A percentile compares a stretch with the other conserved stretches of the same genome.
These are phyloP conservation scores for Halesus radiatus DNA, from an alignment of 1,140 invertebrate species.

Conservation along the genomic window DNA sequence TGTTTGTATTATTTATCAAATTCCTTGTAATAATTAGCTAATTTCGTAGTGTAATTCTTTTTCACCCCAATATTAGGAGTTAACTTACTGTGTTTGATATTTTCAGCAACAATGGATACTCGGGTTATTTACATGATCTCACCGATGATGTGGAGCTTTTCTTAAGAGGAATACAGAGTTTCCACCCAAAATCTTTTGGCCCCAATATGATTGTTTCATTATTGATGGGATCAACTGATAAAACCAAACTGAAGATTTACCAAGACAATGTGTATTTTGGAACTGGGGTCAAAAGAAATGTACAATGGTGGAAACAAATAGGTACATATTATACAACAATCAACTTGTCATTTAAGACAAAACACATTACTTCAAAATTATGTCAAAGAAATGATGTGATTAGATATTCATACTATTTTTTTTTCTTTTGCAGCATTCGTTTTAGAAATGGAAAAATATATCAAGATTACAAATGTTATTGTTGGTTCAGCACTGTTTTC, in stretches of 20 bases:
- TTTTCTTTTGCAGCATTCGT: slow-evolving; percentile 43
- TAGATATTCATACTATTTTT: too few species aligned
- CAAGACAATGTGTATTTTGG: slow-evolving; percentile 40
- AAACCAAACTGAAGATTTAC: slow-evolving; percentile 31
- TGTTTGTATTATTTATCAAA: too few species aligned
- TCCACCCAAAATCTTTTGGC: slow-evolving; percentile 49
- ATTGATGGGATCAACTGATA: slow-evolving; percentile 44
- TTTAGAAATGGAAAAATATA: slow-evolving; percentile 52
- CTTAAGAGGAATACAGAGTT: slow-evolving; percentile 46
- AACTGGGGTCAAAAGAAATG: slow-evolving; percentile 35
- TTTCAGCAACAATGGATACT: slow-evolving; percentile 10
- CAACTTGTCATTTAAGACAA: too few species aligned
- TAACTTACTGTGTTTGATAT: slow-evolving; percentile 10
- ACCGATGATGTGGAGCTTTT: slow-evolving; percentile 48
- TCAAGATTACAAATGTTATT: slow-evolving; percentile 40
- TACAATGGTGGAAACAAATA: slow-evolving; percentile 54
- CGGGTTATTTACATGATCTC: slow-evolving; percentile 32
- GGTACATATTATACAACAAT: slow-evolving; percentile 27
- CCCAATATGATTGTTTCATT: slow-evolving; percentile 46
- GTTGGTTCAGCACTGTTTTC: slow-evolving; percentile 45
- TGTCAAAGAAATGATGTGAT: too few species aligned
- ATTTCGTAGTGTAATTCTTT: too few species aligned
- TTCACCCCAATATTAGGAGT: too few species aligned
- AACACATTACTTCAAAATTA: too few species aligned
- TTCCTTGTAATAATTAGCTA: too few species aligned